Conservation (phyloP, 2,113 vertebrate species). For the Sinocyclocheilus rhinocerous region DNA sequence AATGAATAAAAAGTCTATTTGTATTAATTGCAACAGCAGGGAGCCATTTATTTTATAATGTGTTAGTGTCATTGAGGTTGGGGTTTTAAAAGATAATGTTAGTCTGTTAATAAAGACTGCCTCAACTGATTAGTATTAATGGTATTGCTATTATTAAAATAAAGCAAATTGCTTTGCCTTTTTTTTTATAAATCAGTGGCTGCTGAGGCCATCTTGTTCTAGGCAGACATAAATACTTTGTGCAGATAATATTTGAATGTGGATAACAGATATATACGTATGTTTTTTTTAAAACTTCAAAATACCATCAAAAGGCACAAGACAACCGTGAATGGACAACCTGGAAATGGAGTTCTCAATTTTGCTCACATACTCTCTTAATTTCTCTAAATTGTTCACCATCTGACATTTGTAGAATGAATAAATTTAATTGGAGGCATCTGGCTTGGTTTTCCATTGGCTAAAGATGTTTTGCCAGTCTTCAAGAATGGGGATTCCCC, state of each 20-base stretch:
- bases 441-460: neutral
- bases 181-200: neutral
- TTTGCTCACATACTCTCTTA: neutral
- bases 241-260: neutral
- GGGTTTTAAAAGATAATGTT: neutral
- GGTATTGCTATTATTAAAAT: neutral
- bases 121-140: neutral
- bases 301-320: neutral
- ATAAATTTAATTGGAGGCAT: neutral
- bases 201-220: neutral
- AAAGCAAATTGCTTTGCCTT: neutral
- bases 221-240: neutral
- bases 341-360: neutral
- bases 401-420: neutral
- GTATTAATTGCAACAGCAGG: constrained; percentile 1
- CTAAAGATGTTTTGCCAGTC: neutral
- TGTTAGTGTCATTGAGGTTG: neutral
- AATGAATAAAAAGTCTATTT: constrained; percentile 16
- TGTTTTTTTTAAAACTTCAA: neutral
- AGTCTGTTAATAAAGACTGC: constrained; percentile 4
- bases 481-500: neutral
- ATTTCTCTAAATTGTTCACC: neutral
- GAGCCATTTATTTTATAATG: neutral
- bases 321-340: neutral
- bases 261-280: neutral